These are phyloP conservation scores for Brachymystax lenok DNA, from an alignment of 2,797 vertebrate genomes.

Conservation along the genomic window DNA sequence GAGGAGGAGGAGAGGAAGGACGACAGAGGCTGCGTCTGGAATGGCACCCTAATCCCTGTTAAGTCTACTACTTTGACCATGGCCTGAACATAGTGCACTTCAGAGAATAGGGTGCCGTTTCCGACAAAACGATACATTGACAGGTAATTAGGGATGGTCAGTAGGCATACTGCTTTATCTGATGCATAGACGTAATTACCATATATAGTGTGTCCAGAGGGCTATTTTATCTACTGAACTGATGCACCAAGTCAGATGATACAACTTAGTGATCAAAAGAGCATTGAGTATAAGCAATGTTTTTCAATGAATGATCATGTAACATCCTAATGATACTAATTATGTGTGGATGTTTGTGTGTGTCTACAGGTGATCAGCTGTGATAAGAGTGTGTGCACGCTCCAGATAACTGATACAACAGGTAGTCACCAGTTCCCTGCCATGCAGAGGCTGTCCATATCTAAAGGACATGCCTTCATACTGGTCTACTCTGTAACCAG, in stretches of 20 bases:
- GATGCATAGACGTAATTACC: neutral
- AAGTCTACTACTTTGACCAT: too few relatives aligned
- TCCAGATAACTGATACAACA: conserved; percentile 96
- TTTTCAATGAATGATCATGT: neutral
- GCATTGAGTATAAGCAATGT: neutral
- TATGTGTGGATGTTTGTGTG: neutral
- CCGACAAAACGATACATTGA: neutral
- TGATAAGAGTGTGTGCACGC: conserved; percentile 94
- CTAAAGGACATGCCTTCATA: conserved; percentile 95
- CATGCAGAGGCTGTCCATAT: conserved; percentile 97
- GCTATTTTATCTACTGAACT: too few relatives aligned
- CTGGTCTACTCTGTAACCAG: conserved; percentile 94
- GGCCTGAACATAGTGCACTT: too few relatives aligned
- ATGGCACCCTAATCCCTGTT: too few relatives aligned
- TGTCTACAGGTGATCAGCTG: conserved; percentile 87
- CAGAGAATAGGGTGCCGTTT: neutral
- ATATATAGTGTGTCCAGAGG: neutral
- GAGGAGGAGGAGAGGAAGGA: too few relatives aligned
- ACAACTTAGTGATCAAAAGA: neutral
- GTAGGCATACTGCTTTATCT: too few relatives aligned
- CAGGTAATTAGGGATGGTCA: neutral
- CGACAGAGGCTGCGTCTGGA: neutral
- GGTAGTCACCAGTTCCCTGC: conserved; percentile 97
- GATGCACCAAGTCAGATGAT: neutral
- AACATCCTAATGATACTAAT: neutral